These are phyloP conservation scores for Regulus satrapa DNA, from an alignment of 2,113 vertebrate species.

Conservation along the genomic window DNA sequence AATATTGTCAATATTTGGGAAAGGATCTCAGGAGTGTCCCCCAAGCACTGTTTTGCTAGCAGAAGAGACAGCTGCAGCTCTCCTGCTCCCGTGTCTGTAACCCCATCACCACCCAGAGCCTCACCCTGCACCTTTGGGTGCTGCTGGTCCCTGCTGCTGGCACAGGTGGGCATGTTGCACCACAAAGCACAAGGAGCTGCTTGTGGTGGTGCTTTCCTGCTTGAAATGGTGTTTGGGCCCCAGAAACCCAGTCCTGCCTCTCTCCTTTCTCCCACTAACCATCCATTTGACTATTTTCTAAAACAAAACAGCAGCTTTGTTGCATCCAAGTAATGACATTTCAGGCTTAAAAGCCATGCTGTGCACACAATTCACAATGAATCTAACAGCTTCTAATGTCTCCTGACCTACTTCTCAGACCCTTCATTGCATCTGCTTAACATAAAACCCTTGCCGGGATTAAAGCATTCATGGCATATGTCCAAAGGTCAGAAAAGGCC, in stretches of 20 bases:
- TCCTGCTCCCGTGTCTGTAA: accelerated
- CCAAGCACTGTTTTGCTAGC: accelerated
- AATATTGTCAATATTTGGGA: accelerated
- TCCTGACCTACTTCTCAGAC: neutral
- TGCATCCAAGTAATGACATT: neutral
- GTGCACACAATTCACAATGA: neutral
- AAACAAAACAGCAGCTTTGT: neutral
- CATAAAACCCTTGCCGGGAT: neutral
- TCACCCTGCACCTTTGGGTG: accelerated
- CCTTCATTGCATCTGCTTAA: neutral
- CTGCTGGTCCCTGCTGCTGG: neutral
- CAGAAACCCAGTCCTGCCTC: no score
- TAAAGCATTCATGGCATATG: neutral
- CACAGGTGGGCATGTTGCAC: neutral
- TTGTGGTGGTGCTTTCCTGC: neutral
- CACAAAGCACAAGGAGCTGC: neutral
- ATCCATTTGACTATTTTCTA: neutral
- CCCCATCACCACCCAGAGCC: accelerated
- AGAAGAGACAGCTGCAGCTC: neutral
- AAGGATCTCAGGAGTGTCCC: neutral
- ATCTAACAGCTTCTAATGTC: neutral
- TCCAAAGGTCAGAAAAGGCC: neutral
- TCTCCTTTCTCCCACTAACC: neutral
- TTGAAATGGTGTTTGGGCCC: neutral
- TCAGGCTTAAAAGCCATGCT: neutral